These are phyloP conservation scores for Hydriomena furcata DNA, from an alignment of 2,888 invertebrate genomes.

Conservation along the genomic window DNA sequence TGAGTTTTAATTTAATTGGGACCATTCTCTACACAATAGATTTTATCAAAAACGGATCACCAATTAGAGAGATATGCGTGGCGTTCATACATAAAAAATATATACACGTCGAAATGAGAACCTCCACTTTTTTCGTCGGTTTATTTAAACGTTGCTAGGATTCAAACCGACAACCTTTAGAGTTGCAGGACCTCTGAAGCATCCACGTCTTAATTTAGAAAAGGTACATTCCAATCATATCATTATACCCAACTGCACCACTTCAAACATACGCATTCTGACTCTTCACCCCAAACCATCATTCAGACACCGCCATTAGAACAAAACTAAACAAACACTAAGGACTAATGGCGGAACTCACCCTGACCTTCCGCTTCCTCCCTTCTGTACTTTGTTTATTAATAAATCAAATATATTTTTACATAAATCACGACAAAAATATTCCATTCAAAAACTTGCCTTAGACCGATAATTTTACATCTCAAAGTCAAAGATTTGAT, in stretches of 20 bases:
- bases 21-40: too few species aligned
- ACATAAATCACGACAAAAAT: constrained; percentile 50
- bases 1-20: too few species aligned
- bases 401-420: constrained; percentile 52
- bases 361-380: constrained; percentile 52
- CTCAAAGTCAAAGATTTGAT: constrained; percentile 2
- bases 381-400: constrained; percentile 47
- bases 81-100: too few species aligned
- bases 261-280: constrained; percentile 30
- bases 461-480: accelerated
- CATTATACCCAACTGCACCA: constrained; percentile 11
- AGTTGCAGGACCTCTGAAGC: too few species aligned
- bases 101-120: too few species aligned
- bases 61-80: too few species aligned
- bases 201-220: too few species aligned
- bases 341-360: constrained; percentile 57
- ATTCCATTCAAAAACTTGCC: constrained; percentile 12
- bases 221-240: neutral
- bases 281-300: constrained; percentile 45
- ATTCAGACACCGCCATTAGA: constrained; percentile 51
- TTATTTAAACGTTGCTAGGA: too few species aligned
- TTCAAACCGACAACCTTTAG: too few species aligned
- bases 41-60: too few species aligned
- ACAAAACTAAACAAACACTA: constrained; percentile 50
- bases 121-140: too few species aligned